Percentiles rank a stretch among this genome's conserved stretches.
Conservation (phyloP, 2,797 vertebrate genomes). For the Lagocephalus sceleratus region DNA sequence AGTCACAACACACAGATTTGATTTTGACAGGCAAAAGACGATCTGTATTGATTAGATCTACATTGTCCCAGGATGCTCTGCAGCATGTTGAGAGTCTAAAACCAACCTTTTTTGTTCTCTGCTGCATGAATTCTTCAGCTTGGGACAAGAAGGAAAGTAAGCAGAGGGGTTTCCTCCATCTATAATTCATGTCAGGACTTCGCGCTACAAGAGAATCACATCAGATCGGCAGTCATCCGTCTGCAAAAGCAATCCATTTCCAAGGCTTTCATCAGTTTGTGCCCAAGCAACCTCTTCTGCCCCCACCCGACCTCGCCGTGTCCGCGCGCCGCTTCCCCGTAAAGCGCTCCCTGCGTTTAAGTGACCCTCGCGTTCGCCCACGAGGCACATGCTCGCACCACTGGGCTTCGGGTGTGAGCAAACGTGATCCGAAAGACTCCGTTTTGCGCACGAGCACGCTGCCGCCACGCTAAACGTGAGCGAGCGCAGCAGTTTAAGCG, state of each 20-base stretch:
- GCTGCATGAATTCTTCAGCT: constrained; percentile 42
- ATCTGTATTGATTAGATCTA: constrained; percentile 27
- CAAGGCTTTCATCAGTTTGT: constrained; percentile 18
- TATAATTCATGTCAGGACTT: constrained; percentile 64
- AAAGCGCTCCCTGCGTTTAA: neutral
- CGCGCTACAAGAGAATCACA: constrained; percentile 62
- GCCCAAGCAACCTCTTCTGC: constrained; percentile 17
- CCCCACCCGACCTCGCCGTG: neutral
- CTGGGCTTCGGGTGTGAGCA: constrained; percentile 5
- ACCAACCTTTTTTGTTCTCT: constrained; percentile 15
- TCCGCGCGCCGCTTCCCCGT: neutral
- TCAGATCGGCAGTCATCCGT: constrained; percentile 56
- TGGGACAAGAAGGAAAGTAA: constrained; percentile 20
- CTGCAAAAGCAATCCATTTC: constrained; percentile 32
- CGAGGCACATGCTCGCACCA: neutral
- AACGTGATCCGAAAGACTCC: neutral
- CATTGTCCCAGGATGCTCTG: constrained; percentile 2
- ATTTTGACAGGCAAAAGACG: constrained; percentile 8
- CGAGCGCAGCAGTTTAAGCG: constrained; percentile 35
- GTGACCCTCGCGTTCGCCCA: constrained; percentile 9
- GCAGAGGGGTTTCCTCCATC: constrained; percentile 32
- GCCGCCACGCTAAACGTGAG: constrained; percentile 34
- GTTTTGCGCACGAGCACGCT: neutral
- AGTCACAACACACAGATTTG: constrained; percentile 18
- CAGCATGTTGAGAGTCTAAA: constrained; percentile 13